Evolutionary conservation across 2,113 vertebrate genomes (phyloP).

Genomic region (Lophotis ruficrista): DNA sequence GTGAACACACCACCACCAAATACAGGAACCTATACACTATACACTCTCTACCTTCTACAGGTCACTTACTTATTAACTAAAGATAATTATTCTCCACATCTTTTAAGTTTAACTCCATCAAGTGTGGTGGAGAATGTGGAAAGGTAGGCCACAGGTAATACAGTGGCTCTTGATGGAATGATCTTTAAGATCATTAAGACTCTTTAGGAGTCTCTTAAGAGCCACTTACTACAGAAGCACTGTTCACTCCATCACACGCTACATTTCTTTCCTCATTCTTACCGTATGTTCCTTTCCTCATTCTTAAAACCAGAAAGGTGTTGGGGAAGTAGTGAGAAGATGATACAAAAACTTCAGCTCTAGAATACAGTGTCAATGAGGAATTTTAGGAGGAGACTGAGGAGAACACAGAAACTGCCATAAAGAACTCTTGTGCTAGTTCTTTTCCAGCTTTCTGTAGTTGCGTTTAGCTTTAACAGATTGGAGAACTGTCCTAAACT

Average conservation of each 20-base stretch:
- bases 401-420: not conserved
- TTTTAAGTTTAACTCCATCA: not conserved
- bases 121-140: not conserved
- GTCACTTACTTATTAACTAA: not conserved
- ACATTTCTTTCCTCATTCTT: accelerated
- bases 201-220: not conserved
- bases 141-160: not conserved
- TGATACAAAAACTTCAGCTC: not conserved
- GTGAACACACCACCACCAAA: not conserved
- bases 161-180: not conserved
- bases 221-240: not conserved
- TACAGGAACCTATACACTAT: not conserved
- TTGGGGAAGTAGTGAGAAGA: not conserved
- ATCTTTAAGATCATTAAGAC: not conserved
- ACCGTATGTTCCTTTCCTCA: not conserved
- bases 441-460: not conserved
- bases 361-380: not conserved
- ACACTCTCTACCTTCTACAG: not conserved
- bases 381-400: not conserved
- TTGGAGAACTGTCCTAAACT: not conserved
- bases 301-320: not conserved
- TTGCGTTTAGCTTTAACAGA: not conserved
- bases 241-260: not conserved
- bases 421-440: not conserved
- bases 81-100: not conserved